Base-by-base conservation (phyloP, 1,140 invertebrate species). In the Polyergus mexicanus region DNA sequence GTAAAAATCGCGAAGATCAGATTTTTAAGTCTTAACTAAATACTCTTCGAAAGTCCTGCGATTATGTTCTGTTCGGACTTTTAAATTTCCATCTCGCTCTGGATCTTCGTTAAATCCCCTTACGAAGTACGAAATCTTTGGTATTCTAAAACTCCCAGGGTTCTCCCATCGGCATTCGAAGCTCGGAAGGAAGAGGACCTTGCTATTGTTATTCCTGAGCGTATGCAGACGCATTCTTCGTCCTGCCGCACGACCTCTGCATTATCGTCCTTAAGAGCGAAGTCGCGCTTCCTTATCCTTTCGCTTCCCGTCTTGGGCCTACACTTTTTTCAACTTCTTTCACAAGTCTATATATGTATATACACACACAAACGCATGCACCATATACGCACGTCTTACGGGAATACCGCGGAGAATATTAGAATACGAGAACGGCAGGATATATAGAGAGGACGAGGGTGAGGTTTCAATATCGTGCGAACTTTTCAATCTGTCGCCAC, bases 401-500 rank as follows among this genome's bases (percentile, higher is more conserved):
- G 38, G 68, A 35, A 74, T 56, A 35, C 38, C 41, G 68, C 68
- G 13, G n/a, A 32, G 78, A 60, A 83, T 83, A 83, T 83, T 83
- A 83, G 54, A 56, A 74, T 58, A 72, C 68, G 78, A 44, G n/a
- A 25, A 72, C 38, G 38, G 25, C 0, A 7, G 65, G 38, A 41
- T 66, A 22, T 35, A 51, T 47, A 25, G 25, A 51, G 44, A 13
- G 19, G 25, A 58, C 41, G 38, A 71, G 44, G 63, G 66, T 81
- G 78, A 81, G 78, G 78, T 83, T 83, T 83, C 78, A 83, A 83
- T 83, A 83, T 83, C 68, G 68, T 56, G 38, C 78, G 54, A 83
- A 83, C 78, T 83, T 83, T 81, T 83, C 78, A 83, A 58, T 83
- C 78, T 83, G 68, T 83, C 68, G 69, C 25, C 72, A 72, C 68